Evolutionary conservation across 2,888 invertebrate genomes (phyloP).

Genomic region (Cephus nigrinus): DNA sequence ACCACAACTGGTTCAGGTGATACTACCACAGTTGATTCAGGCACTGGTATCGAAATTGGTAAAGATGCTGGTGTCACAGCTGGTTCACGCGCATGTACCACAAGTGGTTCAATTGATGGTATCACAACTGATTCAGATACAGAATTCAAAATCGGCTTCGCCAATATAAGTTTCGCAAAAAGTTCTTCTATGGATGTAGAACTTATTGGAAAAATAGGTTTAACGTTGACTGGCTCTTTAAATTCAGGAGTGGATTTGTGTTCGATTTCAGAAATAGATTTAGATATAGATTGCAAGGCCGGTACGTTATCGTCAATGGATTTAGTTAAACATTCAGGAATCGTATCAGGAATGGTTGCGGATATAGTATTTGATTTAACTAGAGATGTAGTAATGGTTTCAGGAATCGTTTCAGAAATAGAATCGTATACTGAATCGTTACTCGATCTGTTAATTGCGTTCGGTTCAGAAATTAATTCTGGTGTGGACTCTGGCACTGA

Average conservation of each 20-base stretch:
- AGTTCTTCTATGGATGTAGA: too few relatives aligned
- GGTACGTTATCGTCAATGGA: neutral
- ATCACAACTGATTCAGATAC: neutral
- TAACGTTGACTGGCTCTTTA: neutral
- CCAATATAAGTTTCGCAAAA: neutral
- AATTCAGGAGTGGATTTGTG: neutral
- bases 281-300: neutral
- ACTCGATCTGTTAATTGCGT: neutral
- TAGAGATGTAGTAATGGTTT: neutral
- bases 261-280: neutral
- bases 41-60: too few relatives aligned
- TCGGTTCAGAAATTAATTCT: neutral
- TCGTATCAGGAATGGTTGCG: neutral
- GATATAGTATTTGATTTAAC: neutral
- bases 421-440: neutral
- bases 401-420: neutral
- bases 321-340: neutral
- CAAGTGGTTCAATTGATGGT: too few relatives aligned
- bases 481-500: neutral
- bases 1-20: neutral
- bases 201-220: neutral
- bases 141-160: neutral
- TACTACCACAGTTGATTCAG: neutral
- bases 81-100: too few relatives aligned
- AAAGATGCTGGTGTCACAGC: too few relatives aligned